Conservation (phyloP, 35 echinoderm and acorn worm species). For the Ptychodera flava region DNA sequence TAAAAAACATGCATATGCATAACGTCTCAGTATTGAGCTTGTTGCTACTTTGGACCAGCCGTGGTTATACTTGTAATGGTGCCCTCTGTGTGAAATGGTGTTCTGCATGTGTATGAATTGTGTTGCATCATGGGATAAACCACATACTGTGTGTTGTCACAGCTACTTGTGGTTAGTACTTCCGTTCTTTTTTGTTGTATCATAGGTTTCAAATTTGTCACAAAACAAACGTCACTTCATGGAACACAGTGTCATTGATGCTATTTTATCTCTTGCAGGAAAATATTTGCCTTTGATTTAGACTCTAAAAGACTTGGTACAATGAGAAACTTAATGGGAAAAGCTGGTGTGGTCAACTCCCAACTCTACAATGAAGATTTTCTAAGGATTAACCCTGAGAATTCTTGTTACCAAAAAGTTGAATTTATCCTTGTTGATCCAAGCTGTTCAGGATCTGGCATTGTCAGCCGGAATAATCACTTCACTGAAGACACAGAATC, state of each 20-base stretch:
- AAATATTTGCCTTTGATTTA: conserved; percentile 87
- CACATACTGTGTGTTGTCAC: too few relatives aligned
- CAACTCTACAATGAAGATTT: conserved; percentile 60
- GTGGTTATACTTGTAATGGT: too few relatives aligned
- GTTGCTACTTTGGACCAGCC: too few relatives aligned
- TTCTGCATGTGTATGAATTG: not conserved
- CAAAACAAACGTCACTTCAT: too few relatives aligned
- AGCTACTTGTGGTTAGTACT: too few relatives aligned
- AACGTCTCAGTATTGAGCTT: too few relatives aligned
- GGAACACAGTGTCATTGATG: too few relatives aligned
- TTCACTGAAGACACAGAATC: conserved; percentile 14
- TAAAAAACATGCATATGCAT: too few relatives aligned
- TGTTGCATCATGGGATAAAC: too few relatives aligned
- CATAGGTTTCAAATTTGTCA: not conserved
- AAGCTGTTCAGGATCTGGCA: conserved; percentile 86
- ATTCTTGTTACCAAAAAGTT: conserved; percentile 31
- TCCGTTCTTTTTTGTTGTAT: too few relatives aligned
- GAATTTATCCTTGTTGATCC: conserved; percentile 84
- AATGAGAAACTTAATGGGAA: conserved; percentile 16
- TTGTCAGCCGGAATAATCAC: conserved; percentile 61
- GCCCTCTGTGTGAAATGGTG: too few relatives aligned
- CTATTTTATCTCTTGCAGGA: conserved; percentile 60
- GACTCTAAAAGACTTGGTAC: conserved; percentile 41
- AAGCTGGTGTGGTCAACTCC: conserved; percentile 50
- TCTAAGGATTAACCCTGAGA: conserved; percentile 42